Base-by-base conservation (phyloP, 1,140 invertebrate genomes). In the Ericerus pela region DNA sequence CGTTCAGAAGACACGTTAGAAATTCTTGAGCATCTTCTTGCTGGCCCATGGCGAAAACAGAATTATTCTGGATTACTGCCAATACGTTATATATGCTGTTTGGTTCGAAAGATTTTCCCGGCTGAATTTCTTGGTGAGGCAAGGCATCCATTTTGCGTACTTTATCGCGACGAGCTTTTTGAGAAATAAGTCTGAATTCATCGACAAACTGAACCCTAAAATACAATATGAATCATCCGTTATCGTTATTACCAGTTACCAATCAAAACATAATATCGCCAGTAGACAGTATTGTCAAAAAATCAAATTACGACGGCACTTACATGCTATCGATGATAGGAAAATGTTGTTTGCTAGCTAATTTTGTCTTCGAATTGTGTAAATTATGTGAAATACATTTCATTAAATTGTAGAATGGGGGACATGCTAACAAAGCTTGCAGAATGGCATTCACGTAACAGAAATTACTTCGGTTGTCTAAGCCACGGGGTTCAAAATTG, bases 11-110 rank as follows among this genome's bases (percentile, higher is more conserved):
- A 70, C 85, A 92, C 12, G 86, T 85, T 1, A 96, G 74, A 69
- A 96, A 96, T 65, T 96, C 92, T 69, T 96, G 92, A 0, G 92
- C 92, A 72, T 96, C 92, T 69, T 96, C 90, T 67, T 96, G 89
- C 8, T 87, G 71, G 4, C 87, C 88, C 71, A 88, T 84, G 58
- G 86, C 74, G 63, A 79, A 79, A 20, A 72, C 16, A 59, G 80
- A 80, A 30, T 79, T 80, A 29, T 79, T 76, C 22, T 84, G 79
- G 10, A 86, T 82, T 53, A 79, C 68, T 57, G 75, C 78, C 59
- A 93, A 74, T 70, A 92, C 81, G 59, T 82, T 82, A 65, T 89
- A 88, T 18, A 91, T 80, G 60, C 82, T 83, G 26, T 74, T 75
- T 14, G 88, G 87, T 68, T 93, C 88, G 67, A 93, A 86, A 28